Evolutionary conservation across 2,888 invertebrate genomes (phyloP), one percentile per base, ranked within the genome.

Genomic region (Pelosia muscerda): DNA sequence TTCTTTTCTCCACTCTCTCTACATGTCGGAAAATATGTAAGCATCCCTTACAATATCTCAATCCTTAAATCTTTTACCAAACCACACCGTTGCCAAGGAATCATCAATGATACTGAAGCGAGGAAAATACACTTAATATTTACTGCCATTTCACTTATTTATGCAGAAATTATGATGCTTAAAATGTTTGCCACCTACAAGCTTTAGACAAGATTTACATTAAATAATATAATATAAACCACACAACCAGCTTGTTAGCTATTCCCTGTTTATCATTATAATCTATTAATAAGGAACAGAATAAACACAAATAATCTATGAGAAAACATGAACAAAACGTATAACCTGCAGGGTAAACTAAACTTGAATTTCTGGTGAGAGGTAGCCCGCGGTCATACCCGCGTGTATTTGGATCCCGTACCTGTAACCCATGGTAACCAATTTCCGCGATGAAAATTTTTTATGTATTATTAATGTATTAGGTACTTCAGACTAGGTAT

Each of bases 161-260:
- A 57, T 57, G 31, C 23, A 49, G 49, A 49, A n/a, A 57, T 64
- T 19, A 64, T 56, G 25, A 58, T 56, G 38, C 38, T 25, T 56
- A n/a, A 42, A 28, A 65, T 65, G 28, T 58, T 65, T 49, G 58
- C 57, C 42, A 57, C 42, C n/a, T n/a, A 63, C 1, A 49, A 22
- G 49, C 22, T 26, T 49, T 13, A 42, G 49, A 61, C 22, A 15
- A 38, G 38, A 38, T 38, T 38, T 38, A 38, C 25, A 59, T 38
- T 59, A 23, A 1, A 34, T 34, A 22, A 58, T 22, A 22, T 22
- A 5, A 58, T 58, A 58, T 25, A 55, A 25, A 49, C n/a, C 49
- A 19, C 6, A 19, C 49, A 9, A 49, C 6, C 49, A 49, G 49
- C 49, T 49, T 49, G 49, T 49, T 25, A 55, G 25, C 55, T 25